A percentile compares a stretch with the other conserved stretches of the same genome.
phyloP scores from a whole-genome alignment of 2,797 vertebrate species.

The Monodelphis domestica region DNA sequence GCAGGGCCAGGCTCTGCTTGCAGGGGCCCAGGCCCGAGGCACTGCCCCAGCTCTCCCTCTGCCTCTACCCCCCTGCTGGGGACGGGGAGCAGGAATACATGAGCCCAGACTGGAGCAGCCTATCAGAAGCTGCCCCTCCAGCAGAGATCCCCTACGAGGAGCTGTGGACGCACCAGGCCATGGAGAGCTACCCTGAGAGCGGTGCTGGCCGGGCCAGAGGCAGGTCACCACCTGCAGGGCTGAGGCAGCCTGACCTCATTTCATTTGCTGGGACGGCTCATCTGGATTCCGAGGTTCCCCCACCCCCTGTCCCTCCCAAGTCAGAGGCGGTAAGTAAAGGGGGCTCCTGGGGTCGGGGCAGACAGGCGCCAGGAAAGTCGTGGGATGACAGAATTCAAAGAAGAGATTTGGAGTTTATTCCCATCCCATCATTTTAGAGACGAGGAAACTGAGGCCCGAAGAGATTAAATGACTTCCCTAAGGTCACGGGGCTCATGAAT shows the following conservation, averaged over 20 bases:
- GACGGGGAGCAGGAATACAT: slow-evolving; percentile 92
- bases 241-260: slow-evolving; percentile 89
- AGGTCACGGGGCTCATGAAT: background rate
- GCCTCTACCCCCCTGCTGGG: slow-evolving; percentile 68
- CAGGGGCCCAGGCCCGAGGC: slow-evolving; percentile 85
- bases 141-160: slow-evolving; percentile 97
- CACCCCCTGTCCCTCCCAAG: slow-evolving; percentile 95
- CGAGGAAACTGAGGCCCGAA: background rate
- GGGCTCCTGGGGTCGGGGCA: too few species aligned
- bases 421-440: background rate
- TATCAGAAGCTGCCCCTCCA: slow-evolving; percentile 87
- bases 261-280: slow-evolving; percentile 86
- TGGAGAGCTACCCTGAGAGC: slow-evolving; percentile 80
- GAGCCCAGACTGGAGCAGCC: slow-evolving; percentile 93
- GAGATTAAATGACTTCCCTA: background rate
- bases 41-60: slow-evolving; percentile 87
- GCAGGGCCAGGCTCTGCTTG: slow-evolving; percentile 90
- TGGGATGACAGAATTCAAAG: too few species aligned
- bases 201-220: background rate
- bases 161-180: slow-evolving; percentile 92
- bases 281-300: slow-evolving; percentile 86
- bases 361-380: too few species aligned
- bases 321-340: slow-evolving; percentile 98
- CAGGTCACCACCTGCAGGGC: slow-evolving; percentile 74
- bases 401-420: background rate